Evolutionary conservation across 2,888 invertebrate genomes (phyloP), one percentile per base, ranked within the genome.

Genomic region (Notodonta ziczac): DNA sequence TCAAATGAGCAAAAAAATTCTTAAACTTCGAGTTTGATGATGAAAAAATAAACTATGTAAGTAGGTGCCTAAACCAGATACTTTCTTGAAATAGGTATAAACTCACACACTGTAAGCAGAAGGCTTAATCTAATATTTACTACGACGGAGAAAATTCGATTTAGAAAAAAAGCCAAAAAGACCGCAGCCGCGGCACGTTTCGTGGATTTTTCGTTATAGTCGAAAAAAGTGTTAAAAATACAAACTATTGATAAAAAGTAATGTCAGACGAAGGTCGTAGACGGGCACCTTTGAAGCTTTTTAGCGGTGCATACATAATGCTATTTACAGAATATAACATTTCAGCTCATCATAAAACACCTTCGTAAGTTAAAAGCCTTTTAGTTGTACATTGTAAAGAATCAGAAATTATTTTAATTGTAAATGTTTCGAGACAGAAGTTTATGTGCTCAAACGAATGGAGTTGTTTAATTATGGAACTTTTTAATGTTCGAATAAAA

Each of bases 231-330:
- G 40, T 32, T 32, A 57, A 60, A 35, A 39, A 63, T 56, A n/a
- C 16, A 55, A 63, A 61, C 54, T 63, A 62, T 60, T 16, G 54
- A 58, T 59, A 59, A 54, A 24, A 67, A 62, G 60, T 46, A 79
- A 82, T 68, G 81, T 80, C 84, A 82, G 80, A 82, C 81, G 32
- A 69, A 84, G 85, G 86, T 61, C 86, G 75, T 65, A 86, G 84
- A 83, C 82, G 70, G 81, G 78, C 81, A 83, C 80, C 84, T 81
- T 73, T 70, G 61, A 64, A 52, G 57, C 46, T 64, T 64, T 24
- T 59, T 63, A 58, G 48, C 63, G 65, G 55, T 59, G 60, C 60
- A 65, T 24, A 24, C 53, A 54, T 59, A 69, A 68, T 67, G 35
- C 16, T 46, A 55, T 61, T 63, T 60, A 51, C 24, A 40, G 56